Conservation (phyloP, 2,888 invertebrate genomes). For the Deilephila porcellus region DNA sequence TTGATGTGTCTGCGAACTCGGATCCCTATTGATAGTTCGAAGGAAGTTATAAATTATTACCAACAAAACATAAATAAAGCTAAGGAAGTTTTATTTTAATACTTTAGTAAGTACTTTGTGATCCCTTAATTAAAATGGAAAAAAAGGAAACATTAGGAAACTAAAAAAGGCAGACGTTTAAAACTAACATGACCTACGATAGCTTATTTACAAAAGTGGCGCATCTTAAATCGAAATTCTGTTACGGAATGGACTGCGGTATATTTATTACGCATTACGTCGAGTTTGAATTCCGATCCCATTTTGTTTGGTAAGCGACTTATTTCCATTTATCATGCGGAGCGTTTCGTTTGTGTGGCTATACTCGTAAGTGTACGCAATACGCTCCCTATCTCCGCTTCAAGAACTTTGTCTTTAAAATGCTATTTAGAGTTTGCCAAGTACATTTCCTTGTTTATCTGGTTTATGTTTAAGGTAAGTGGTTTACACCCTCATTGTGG, state of each 20-base stretch:
- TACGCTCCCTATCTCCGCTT: background rate
- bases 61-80: too few relatives aligned
- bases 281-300: constrained; percentile 3
- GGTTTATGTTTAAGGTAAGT: too few relatives aligned
- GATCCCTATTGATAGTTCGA: too few relatives aligned
- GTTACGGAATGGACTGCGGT: background rate
- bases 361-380: background rate
- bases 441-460: too few relatives aligned
- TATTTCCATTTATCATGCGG: constrained; percentile 10
- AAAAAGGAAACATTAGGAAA: too few relatives aligned
- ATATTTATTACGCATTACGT: background rate
- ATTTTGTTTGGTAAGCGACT: constrained; percentile 20
- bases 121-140: too few relatives aligned
- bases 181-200: background rate
- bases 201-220: background rate
- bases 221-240: background rate
- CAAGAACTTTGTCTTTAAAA: background rate
- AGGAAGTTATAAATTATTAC: too few relatives aligned
- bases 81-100: too few relatives aligned
- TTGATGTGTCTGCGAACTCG: too few relatives aligned
- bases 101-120: too few relatives aligned
- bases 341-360: background rate
- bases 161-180: too few relatives aligned
- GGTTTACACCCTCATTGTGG: too few relatives aligned
- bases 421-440: background rate